These are phyloP conservation scores for Dinoponera quadriceps DNA, from an alignment of 1,140 invertebrate genomes.

Conservation along the genomic window DNA sequence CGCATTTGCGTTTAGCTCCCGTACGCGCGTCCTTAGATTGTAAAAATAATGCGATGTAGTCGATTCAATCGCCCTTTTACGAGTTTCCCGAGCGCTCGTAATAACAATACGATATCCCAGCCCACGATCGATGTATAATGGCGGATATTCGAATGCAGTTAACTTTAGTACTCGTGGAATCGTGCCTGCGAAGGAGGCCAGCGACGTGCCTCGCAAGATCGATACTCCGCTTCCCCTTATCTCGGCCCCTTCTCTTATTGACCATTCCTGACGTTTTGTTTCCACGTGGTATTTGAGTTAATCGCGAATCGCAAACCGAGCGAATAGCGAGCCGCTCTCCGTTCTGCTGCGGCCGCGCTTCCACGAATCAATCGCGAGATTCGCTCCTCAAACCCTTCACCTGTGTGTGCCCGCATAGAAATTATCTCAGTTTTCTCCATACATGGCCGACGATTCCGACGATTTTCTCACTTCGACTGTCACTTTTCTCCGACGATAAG, in stretches of 20 bases:
- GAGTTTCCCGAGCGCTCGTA: slow-evolving; percentile 54
- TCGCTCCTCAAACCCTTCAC: too few relatives aligned
- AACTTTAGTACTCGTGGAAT: slow-evolving; percentile 38
- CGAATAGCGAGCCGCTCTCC: not conserved
- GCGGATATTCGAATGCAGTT: slow-evolving; percentile 53
- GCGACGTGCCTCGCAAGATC: not conserved
- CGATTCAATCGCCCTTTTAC: slow-evolving; percentile 55
- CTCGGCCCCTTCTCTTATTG: not conserved
- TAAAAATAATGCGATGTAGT: slow-evolving; percentile 45
- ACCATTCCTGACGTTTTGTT: not conserved
- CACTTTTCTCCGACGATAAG: too few relatives aligned
- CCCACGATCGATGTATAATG: slow-evolving; percentile 31
- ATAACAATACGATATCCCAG: slow-evolving; percentile 11
- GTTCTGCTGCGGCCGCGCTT: not conserved
- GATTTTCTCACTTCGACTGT: too few relatives aligned
- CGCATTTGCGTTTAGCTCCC: slow-evolving; percentile 25
- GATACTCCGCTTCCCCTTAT: not conserved
- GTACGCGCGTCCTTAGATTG: slow-evolving; percentile 33
- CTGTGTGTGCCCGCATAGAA: too few relatives aligned
- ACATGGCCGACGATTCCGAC: too few relatives aligned
- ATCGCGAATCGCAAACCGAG: not conserved
- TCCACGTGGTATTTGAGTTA: slow-evolving; percentile 6
- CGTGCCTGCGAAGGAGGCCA: not conserved
- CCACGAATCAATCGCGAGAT: too few relatives aligned
- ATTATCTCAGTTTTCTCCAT: too few relatives aligned